Evolutionary conservation across 2,888 invertebrate species (phyloP).

Genomic region (Lochmaea capreae): DNA sequence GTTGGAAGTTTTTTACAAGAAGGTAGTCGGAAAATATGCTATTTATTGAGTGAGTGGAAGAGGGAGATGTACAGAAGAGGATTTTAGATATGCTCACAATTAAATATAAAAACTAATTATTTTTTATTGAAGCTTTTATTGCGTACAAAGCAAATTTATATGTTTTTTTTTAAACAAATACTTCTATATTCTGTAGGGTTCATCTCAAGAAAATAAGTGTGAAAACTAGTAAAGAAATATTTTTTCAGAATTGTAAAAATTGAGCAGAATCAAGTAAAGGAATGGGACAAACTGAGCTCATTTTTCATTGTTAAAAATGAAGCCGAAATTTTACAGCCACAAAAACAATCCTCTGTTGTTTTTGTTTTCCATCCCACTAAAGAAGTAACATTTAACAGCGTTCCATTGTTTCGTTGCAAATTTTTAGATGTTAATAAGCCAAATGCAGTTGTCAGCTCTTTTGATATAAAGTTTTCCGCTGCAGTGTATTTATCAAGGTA

Average conservation of each 20-base stretch:
- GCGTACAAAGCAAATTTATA: no score
- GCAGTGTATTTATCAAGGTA: slow-evolving; percentile 57
- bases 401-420: slow-evolving; percentile 56
- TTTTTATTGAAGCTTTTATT: no score
- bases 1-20: no score
- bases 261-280: not conserved
- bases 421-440: slow-evolving; percentile 55
- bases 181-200: no score
- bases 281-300: slow-evolving; percentile 32
- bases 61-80: no score
- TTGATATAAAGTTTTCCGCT: slow-evolving; percentile 56
- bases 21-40: no score
- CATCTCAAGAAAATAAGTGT: no score
- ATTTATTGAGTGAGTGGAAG: no score
- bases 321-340: slow-evolving; percentile 40
- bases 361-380: slow-evolving; percentile 53
- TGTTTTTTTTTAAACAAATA: no score
- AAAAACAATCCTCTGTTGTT: slow-evolving; percentile 46
- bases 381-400: slow-evolving; percentile 51
- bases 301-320: slow-evolving; percentile 47
- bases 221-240: no score
- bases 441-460: slow-evolving; percentile 53
- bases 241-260: slow-evolving; percentile 45
- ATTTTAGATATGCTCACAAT: no score
- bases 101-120: not conserved